Base-by-base conservation (phyloP, 2,888 invertebrate species). In the Aricia artaxerxes region DNA sequence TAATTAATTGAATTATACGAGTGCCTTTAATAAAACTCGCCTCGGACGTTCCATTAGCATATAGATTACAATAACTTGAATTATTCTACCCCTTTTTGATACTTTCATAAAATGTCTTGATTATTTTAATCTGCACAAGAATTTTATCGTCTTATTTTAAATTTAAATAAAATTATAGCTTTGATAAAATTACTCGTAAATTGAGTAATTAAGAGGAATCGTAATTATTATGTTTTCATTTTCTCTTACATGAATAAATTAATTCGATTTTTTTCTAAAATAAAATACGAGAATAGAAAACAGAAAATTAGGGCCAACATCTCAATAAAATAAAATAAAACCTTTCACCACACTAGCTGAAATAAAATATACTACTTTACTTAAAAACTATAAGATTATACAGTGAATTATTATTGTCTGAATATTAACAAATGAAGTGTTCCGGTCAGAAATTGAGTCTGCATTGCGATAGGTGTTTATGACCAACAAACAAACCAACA, bases 11-110 rank as follows among this genome's bases (percentile, higher is more conserved):
- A 69, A 78, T 78, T 69, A 69, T 78, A 7, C 49, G 31, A 69
- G 9, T 53, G 49, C 69, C 78, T 69, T 44, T 78, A 78, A 60
- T 78, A 73, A 78, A 24, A 78, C 60, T 78, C 60, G 57, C 78
- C 73, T 61, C 44, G 78, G 78, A 61, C 61, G 73, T 73, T 73
- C 57, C 57, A 78, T 78, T 78, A 73, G 78, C 78, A 78, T 78
- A 60, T 73, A 78, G 73, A 78, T 78, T 73, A 60, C 73, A 73
- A 78, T 60, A 78, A 73, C 40, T 60, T 73, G 73, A 78, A 73
- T 78, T 73, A 73, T 78, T 78, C 78, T 31, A 49, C 24, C 72
- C 40, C 73, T 73, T 38, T 78, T 78, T 73, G 60, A 73, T 78
- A 73, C 73, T 73, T 73, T 78, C 60, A 78, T 78, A 60, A 73